Base-by-base conservation (phyloP, 1,140 invertebrate genomes). In the Reticulitermes speratus region DNA sequence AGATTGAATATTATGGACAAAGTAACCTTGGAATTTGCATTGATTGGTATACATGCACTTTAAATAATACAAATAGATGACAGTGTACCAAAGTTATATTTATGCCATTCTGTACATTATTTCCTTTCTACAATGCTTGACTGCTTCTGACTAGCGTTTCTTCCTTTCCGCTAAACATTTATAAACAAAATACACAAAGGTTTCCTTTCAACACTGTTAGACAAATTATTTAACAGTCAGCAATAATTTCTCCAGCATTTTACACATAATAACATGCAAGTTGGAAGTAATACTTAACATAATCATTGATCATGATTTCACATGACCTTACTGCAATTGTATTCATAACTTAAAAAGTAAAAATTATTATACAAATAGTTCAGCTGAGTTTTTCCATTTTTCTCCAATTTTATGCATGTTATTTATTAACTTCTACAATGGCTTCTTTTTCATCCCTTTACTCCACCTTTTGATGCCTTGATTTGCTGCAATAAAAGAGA, bases 261-360 rank as follows among this genome's bases (percentile, higher is more conserved):
- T 75, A 75, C 7, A 75, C 65, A 30, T 75, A 25, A 75, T 75
- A 11, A 75, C 65, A 75, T 75, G 65, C 65, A 75, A 30, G 8
- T 75, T 75, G 30, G 65, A 75, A 75, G 65, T 75, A 75, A 75
- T 75, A 75, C 65, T 75, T 75, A 75, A 75, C 65, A 75, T 75
- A 75, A 75, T 75, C 25, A 75, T 30, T n/a, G 30, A 75, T 75
- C 65, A 75, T 75, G 65, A 75, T 75, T 75, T 75, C 65, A n/a
- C 65, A 75, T 75, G 65, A 75, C 25, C n/a, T 30, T 30, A 75
- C 65, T 75, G 25, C n/a, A 75, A n/a, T 30, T 25, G 16, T 75
- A 75, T 30, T 75, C n/a, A 75, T 75, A 75, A 75, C n/a, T 75
- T 75, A 75, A 75, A 65, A 65, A 23, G 59, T 65, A 65, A 65